phyloP scores from a whole-genome alignment of 2,113 vertebrate species.

The Rhea americana region DNA sequence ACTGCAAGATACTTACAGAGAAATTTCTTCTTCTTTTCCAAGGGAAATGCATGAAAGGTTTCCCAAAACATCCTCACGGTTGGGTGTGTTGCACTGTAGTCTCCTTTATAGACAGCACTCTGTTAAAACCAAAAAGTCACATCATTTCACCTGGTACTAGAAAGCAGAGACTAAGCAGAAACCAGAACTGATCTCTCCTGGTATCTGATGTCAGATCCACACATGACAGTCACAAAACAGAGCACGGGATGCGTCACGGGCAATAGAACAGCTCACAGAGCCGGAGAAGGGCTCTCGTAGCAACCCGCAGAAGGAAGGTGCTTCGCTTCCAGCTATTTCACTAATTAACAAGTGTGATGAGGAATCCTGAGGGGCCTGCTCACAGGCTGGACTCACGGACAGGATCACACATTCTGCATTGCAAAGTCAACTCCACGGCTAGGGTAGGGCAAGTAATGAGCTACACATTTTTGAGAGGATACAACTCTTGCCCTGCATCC shows the following conservation, averaged over 20 bases:
- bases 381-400: background rate
- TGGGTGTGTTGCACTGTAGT: slow-evolving; percentile 89
- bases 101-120: slow-evolving; percentile 92
- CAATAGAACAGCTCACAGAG: background rate
- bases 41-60: slow-evolving; percentile 93
- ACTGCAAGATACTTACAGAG: slow-evolving; percentile 82
- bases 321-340: background rate
- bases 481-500: background rate
- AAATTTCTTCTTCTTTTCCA: slow-evolving; percentile 97
- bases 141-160: background rate
- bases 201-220: background rate
- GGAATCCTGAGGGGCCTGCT: background rate
- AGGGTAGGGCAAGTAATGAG: background rate
- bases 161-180: background rate
- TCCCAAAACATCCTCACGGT: slow-evolving; percentile 96
- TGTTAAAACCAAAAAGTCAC: slow-evolving; percentile 47
- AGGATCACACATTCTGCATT: rapidly evolving
- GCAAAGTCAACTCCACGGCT: background rate
- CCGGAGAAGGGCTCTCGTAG: background rate
- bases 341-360: background rate
- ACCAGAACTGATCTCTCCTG: background rate
- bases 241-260: background rate
- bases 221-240: background rate
- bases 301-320: background rate
- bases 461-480: background rate